These are phyloP conservation scores for Ceuthmochares aereus DNA, from an alignment of 2,113 vertebrate species.

Conservation along the genomic window DNA sequence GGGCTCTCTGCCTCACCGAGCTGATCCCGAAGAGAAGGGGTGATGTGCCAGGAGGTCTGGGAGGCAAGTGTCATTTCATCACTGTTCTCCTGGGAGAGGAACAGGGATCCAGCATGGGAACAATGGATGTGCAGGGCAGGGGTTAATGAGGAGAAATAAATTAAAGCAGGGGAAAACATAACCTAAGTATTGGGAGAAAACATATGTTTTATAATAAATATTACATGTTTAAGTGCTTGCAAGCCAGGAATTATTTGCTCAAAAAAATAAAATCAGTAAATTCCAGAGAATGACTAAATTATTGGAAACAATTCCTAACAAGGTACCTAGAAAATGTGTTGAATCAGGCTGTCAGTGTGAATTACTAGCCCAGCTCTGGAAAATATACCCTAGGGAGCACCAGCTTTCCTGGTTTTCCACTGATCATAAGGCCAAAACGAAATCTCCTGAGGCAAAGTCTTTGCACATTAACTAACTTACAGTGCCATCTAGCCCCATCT, in stretches of 20 bases:
- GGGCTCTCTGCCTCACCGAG: slow-evolving; percentile 3
- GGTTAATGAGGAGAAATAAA: slow-evolving; percentile 57
- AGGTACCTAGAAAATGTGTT: slow-evolving; percentile 44
- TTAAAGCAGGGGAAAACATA: slow-evolving; percentile 24
- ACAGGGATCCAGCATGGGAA: slow-evolving; percentile 46
- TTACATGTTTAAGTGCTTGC: slow-evolving; percentile 2
- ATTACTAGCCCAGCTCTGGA: not conserved
- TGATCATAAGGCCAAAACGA: not conserved
- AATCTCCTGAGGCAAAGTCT: slow-evolving; percentile 23
- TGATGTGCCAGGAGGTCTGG: slow-evolving; percentile 63
- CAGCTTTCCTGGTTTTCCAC: slow-evolving; percentile 43
- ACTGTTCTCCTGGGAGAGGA: slow-evolving; percentile 33
- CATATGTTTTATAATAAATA: slow-evolving; percentile 42
- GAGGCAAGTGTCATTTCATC: slow-evolving; percentile 50
- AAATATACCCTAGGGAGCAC: slow-evolving; percentile 39
- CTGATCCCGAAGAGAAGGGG: slow-evolving; percentile 13
- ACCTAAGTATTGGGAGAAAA: slow-evolving; percentile 39
- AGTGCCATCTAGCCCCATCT: slow-evolving; percentile 69
- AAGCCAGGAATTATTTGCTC: slow-evolving; percentile 38
- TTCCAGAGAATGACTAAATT: slow-evolving; percentile 52
- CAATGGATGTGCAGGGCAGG: slow-evolving; percentile 23
- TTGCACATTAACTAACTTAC: slow-evolving; percentile 62
- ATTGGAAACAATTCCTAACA: slow-evolving; percentile 11
- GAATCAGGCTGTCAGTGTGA: slow-evolving; percentile 14
- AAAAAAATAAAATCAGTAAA: not conserved